Percentiles rank a stretch among this genome's conserved stretches.
These are phyloP conservation scores for Aythya baeri DNA, from an alignment of 2,113 vertebrate species.

Conservation along the genomic window DNA sequence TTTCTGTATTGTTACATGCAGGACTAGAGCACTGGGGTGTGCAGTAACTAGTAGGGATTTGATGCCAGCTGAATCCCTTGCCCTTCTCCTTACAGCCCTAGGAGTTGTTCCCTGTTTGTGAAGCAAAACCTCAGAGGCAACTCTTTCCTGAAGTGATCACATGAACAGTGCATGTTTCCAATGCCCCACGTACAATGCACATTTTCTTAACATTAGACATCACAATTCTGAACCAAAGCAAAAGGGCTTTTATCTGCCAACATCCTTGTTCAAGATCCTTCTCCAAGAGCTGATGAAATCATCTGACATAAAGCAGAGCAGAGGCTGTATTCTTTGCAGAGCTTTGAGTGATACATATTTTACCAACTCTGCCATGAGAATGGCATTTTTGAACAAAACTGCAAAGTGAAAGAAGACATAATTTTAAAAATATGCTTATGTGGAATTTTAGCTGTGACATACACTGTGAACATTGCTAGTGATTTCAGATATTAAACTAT, in stretches of 20 bases:
- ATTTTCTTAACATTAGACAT: not conserved
- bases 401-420: not conserved
- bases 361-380: conserved; percentile 11
- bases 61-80: not conserved
- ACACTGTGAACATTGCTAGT: not conserved
- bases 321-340: conserved; percentile 22
- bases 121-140: not conserved
- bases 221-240: not conserved
- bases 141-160: not conserved
- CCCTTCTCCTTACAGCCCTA: not conserved
- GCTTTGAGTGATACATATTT: conserved; percentile 11
- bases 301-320: conserved; percentile 51
- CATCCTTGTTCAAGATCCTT: not conserved
- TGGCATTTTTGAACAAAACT: conserved; percentile 9
- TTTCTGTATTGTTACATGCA: not conserved
- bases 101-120: not conserved
- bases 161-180: not conserved
- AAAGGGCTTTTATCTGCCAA: conserved; percentile 18
- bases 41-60: not conserved
- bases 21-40: not conserved
- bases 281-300: conserved; percentile 42
- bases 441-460: not conserved
- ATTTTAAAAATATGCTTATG: not conserved
- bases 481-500: not conserved
- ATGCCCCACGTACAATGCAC: not conserved